Conservation (phyloP, 2,113 vertebrate species). For the Pionites leucogaster region DNA sequence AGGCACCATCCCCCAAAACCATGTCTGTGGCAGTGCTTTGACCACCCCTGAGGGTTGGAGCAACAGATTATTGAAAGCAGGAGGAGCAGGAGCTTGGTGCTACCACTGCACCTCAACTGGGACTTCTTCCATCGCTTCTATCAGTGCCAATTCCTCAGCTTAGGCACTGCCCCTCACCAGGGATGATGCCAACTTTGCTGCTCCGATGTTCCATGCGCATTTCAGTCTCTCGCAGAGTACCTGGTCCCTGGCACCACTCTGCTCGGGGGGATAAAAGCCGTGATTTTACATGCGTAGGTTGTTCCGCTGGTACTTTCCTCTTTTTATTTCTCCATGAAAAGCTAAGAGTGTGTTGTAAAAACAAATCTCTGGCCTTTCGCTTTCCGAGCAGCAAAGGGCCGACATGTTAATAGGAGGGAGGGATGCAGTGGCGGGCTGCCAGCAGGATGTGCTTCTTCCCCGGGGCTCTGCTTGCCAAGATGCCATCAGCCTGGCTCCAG, state of each 20-base stretch:
- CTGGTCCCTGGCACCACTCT: background rate
- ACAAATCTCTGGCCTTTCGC: background rate
- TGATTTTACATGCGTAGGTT: background rate
- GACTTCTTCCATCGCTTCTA: background rate
- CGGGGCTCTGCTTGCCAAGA: background rate
- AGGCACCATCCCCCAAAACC: background rate
- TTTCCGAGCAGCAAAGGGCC: background rate
- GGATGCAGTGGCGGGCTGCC: background rate
- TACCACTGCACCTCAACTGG: fast-evolving
- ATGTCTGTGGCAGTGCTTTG: fast-evolving
- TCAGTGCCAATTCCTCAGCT: background rate
- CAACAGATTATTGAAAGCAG: background rate
- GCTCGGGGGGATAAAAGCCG: background rate
- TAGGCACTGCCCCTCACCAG: background rate
- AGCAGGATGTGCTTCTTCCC: background rate
- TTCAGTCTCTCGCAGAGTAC: background rate
- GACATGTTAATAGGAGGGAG: background rate
- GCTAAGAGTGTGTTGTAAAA: background rate
- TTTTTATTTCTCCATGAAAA: background rate
- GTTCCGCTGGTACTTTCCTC: background rate
- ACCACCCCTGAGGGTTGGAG: background rate
- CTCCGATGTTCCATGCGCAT: fast-evolving
- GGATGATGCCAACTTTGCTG: background rate
- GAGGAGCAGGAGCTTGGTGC: background rate
- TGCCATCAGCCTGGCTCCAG: background rate